Evolutionary conservation across 1,140 invertebrate species (phyloP).

Genomic region (Lysiphlebus fabarum): DNA sequence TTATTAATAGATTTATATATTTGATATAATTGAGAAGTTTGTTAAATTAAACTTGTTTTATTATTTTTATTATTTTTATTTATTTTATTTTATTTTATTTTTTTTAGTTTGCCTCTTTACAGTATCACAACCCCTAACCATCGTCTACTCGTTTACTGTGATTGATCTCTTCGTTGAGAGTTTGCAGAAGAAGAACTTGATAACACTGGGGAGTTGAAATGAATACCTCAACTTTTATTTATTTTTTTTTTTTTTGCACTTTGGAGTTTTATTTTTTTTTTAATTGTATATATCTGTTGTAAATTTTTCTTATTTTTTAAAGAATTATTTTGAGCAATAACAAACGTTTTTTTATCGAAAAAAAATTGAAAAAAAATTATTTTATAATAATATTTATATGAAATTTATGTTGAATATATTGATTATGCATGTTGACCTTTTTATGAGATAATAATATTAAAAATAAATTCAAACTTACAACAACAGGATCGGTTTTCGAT

Average conservation of each 20-base stretch:
- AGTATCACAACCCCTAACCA: neutral
- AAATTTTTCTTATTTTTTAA: too few relatives aligned
- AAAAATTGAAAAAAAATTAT: too few relatives aligned
- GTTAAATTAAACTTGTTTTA: too few relatives aligned
- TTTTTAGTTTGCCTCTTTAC: neutral
- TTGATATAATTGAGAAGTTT: too few relatives aligned
- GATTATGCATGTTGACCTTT: too few relatives aligned
- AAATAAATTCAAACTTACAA: conserved; percentile 27
- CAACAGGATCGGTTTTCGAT: conserved; percentile 34
- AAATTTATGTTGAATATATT: too few relatives aligned
- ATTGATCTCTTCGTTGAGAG: conserved; percentile 21
- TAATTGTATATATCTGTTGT: too few relatives aligned
- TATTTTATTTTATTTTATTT: conserved; percentile 2
- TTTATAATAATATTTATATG: too few relatives aligned
- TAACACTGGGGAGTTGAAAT: neutral
- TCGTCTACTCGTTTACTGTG: conserved; percentile 18
- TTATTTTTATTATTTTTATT: neutral
- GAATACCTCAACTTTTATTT: conserved; percentile 11
- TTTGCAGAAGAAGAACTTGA: conserved; percentile 5
- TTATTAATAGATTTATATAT: too few relatives aligned
- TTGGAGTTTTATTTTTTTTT: neutral
- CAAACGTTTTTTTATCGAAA: too few relatives aligned
- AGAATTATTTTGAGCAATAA: too few relatives aligned
- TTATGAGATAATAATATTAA: neutral
- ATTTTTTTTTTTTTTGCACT: neutral